phyloP scores from a whole-genome alignment of 2,113 vertebrate species.

The Cranoglanis bouderius region DNA sequence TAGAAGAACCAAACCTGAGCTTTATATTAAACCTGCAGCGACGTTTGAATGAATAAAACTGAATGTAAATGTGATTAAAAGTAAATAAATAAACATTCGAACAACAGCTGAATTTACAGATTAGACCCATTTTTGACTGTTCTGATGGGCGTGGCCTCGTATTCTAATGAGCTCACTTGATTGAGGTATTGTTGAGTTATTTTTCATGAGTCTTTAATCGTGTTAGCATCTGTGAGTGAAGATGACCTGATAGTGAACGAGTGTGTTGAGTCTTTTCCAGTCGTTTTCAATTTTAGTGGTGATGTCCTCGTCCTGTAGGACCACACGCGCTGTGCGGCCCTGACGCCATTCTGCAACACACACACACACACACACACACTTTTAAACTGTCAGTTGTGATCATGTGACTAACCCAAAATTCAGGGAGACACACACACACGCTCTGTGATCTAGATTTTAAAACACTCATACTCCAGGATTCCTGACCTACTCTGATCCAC shows the following conservation, averaged over 20 bases:
- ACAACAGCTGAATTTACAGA: neutral
- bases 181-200: no score
- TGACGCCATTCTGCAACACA: constrained; percentile 89
- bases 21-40: neutral
- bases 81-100: neutral
- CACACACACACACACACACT: constrained; percentile 6
- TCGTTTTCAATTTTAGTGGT: constrained; percentile 98
- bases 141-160: neutral
- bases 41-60: neutral
- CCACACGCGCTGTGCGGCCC: constrained; percentile 89
- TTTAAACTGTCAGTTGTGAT: neutral
- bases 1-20: neutral
- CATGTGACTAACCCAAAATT: neutral
- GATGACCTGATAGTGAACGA: constrained; percentile 94
- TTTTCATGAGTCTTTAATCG: neutral
- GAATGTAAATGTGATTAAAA: neutral
- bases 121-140: neutral
- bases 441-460: neutral
- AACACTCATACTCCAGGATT: neutral
- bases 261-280: constrained; percentile 94
- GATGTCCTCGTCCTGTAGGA: constrained; percentile 96
- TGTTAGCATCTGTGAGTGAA: neutral
- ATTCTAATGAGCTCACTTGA: neutral
- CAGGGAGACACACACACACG: constrained; percentile 25
- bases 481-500: neutral